Evolutionary conservation across 2,888 invertebrate genomes (phyloP), one percentile per base, ranked within the genome.

Genomic region (Nebria salina): DNA sequence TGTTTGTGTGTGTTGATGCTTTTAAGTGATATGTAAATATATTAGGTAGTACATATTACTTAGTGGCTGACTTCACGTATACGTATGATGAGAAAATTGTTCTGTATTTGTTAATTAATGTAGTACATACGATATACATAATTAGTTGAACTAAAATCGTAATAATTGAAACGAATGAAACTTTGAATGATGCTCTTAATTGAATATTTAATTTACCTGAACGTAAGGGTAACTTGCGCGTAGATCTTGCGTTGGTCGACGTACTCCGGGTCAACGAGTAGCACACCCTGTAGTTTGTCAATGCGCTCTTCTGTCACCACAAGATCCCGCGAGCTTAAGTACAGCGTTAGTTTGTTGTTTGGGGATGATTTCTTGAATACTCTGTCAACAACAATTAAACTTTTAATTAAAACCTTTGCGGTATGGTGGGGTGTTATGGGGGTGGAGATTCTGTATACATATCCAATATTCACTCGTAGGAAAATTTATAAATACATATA

Each of bases 251-350:
- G 93, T 83, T 95, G 94, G 85, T 94, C 93, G 73, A 96, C 91
- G 85, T 94, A 94, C 82, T 97, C 97, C 0, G 97, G 96, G 87
- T 98, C 98, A 65, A 98, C 94, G 84, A 97, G 93, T 2, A 98
- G 92, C 54, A 99, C 98, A 34, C 98, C 98, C 87, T 97, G 96
- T 82, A 97, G 91, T 84, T 92, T 93, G 87, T 96, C 95, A 84
- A 96, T 94, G 87, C 91, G 90, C 82, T 93, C 93, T 83, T 94
- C 93, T 83, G 93, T 93, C 76, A 96, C 93, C 13, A 95, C 91
- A 84, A 97, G 90, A 88, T 97, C 96, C 43, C 97, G 91, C 6
- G 94, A 94, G 64, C 95, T 94, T 86, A 97, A 90, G 87, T 96
- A 97, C 82, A 97, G 88, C 0, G 96, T 96, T 84, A 97, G 89